Base-by-base conservation (phyloP, 1,140 invertebrate species). In the Saccostrea echinata region DNA sequence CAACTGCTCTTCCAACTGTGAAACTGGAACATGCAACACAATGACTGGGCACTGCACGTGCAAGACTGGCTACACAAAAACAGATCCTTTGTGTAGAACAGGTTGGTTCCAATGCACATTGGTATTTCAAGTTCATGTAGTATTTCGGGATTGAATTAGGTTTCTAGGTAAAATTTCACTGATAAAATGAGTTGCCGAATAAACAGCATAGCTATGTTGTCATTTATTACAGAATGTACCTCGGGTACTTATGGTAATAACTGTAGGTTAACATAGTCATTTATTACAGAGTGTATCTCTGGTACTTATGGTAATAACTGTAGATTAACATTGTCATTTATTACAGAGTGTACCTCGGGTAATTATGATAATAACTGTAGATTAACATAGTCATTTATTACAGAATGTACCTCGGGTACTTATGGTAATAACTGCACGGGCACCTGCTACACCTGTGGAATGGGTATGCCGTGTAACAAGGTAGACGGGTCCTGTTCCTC, bases 231-330 rank as follows among this genome's bases (percentile, higher is more conserved):
- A n/a, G n/a, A n/a, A n/a, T n/a, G n/a, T n/a, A n/a, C n/a, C n/a
- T n/a, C n/a, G n/a, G n/a, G n/a, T n/a, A n/a, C n/a, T n/a, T n/a
- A n/a, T n/a, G n/a, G n/a, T n/a, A n/a, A n/a, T n/a, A n/a, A n/a
- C n/a, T n/a, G n/a, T n/a, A n/a, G n/a, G n/a, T n/a, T n/a, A n/a
- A n/a, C n/a, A n/a, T n/a, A n/a, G n/a, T n/a, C n/a, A n/a, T n/a
- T n/a, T n/a, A n/a, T n/a, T n/a, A n/a, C n/a, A 85, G 84, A n/a
- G 13, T 85, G 84, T 51, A 30, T 21, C 35, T 16, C 30, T 27
- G 84, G 84, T 24, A 85, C 30, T 13, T 85, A 85, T 71, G 84
- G 84, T 3, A 30, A 16, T 16, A 71, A 85, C 24, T 85, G 84
- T n/a, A n/a, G n/a, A n/a, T n/a, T n/a, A n/a, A n/a, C n/a, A n/a